Percentiles rank a stretch among this genome's conserved stretches.
phyloP scores from a whole-genome alignment of 2,113 vertebrate species.

The Procavia capensis region DNA sequence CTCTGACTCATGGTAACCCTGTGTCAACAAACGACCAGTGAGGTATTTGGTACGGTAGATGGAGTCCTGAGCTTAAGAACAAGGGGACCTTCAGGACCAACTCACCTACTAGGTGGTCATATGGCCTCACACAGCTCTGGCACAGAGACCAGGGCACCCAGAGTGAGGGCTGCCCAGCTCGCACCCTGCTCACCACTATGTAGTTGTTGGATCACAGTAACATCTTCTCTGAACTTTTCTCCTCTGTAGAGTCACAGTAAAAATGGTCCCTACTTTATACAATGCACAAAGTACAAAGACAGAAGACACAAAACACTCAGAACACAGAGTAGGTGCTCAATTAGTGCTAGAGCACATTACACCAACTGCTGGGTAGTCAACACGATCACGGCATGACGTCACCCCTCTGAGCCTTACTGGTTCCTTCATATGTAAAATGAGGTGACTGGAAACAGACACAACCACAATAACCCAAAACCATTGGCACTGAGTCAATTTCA shows the following conservation, averaged over 20 bases:
- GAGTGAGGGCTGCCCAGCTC: not conserved
- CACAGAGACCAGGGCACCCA: not conserved
- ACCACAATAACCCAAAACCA: no score
- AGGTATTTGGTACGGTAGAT: not conserved
- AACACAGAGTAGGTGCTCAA: not conserved
- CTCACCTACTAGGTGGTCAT: not conserved
- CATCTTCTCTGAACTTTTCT: not conserved
- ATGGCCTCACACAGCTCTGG: not conserved
- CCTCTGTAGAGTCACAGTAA: not conserved
- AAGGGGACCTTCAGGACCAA: not conserved
- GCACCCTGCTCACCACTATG: not conserved
- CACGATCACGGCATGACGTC: rapidly evolving
- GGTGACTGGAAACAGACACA: no score
- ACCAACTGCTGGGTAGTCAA: not conserved
- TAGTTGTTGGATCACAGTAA: rapidly evolving
- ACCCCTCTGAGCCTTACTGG: not conserved
- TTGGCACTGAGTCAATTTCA: no score
- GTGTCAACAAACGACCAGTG: not conserved
- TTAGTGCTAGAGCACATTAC: not conserved
- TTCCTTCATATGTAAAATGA: not conserved
- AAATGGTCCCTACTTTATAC: not conserved
- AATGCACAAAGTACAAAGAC: rapidly evolving
- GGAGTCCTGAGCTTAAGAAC: not conserved
- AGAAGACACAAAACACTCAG: not conserved
- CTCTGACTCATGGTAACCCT: not conserved